Evolutionary conservation across 2,113 vertebrate genomes (phyloP), one percentile per base, ranked within the genome.

Genomic region (Oreocharis arfaki): DNA sequence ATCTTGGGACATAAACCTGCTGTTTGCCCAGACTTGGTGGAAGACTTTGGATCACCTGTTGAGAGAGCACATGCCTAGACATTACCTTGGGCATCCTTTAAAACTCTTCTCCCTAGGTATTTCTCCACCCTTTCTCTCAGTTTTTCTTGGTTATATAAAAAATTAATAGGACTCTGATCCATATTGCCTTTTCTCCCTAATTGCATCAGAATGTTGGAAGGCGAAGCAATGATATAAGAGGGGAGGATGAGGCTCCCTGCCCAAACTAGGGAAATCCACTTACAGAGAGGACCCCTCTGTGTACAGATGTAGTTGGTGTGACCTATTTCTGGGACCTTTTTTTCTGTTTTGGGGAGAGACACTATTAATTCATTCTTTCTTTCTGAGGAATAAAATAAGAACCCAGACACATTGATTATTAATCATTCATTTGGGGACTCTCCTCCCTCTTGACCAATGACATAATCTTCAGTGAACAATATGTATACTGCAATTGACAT

Each of bases 361-460:
- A 95, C 76, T 71, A 89, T 94, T 91, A 96, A 97, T 98, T 97
- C 83, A 95, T 97, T 96, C 96, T 91, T 97, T 92, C 86, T 95
- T 97, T 96, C 94, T 86, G 75, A 97, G 56, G 95, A 97, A 97
- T 97, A 97, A 97, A 97, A 97, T 90, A 92, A 95, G 73, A 91
- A 96, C 95, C 96, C 96, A 97, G 97, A 96, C 97, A 92, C 97
- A 98, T 97, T 98, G 98, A 98, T 98, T 98, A 98, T 97, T 98
- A 98, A 98, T 98, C 97, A 98, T 97, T 97, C 97, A 96, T 97
- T 76, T 97, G 90, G 78, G 96, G 75, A 95, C 96, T 96, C 93
- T 96, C 91, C 97, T 95, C 89, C 95, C 93, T 96, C 92, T 97
- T 97, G 93, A 97, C 95, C 97, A 98, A 95, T 97, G 97, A 97